phyloP scores from a whole-genome alignment of 2,888 invertebrate genomes.

The Apamea crenata region DNA sequence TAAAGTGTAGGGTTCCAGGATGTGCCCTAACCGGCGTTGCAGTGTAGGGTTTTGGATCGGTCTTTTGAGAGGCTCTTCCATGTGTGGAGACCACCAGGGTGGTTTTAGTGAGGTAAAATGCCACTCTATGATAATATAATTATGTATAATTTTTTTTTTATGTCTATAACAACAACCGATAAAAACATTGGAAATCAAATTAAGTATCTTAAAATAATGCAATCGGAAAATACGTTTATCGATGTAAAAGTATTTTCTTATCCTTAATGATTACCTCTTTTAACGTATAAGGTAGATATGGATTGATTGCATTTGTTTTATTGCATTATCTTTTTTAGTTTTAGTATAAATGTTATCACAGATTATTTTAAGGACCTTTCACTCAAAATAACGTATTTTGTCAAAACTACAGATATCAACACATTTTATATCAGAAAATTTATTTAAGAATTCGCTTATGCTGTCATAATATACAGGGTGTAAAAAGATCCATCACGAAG shows the following conservation, averaged over 20 bases:
- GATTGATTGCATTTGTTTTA: background rate
- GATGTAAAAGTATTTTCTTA: background rate
- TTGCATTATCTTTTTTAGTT: background rate
- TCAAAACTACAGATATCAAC: background rate
- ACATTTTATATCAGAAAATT: too few relatives aligned
- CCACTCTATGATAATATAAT: background rate
- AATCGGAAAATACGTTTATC: slow-evolving; percentile 1
- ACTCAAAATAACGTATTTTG: background rate
- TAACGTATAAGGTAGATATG: background rate
- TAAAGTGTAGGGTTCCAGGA: background rate
- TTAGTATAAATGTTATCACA: background rate
- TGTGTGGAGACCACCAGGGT: background rate
- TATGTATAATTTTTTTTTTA: background rate
- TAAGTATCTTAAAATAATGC: slow-evolving; percentile 15
- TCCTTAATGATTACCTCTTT: background rate
- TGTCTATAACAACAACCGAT: background rate
- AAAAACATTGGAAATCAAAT: background rate
- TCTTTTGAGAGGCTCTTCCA: background rate
- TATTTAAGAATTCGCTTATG: background rate
- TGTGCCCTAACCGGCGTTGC: background rate
- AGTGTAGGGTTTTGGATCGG: background rate
- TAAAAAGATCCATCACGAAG: too few relatives aligned
- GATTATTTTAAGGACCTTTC: background rate
- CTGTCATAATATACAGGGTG: background rate
- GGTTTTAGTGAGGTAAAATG: background rate